Percentiles rank a stretch among this genome's conserved stretches.
phyloP scores from a whole-genome alignment of 2,113 vertebrate genomes.

The Meles meles region DNA sequence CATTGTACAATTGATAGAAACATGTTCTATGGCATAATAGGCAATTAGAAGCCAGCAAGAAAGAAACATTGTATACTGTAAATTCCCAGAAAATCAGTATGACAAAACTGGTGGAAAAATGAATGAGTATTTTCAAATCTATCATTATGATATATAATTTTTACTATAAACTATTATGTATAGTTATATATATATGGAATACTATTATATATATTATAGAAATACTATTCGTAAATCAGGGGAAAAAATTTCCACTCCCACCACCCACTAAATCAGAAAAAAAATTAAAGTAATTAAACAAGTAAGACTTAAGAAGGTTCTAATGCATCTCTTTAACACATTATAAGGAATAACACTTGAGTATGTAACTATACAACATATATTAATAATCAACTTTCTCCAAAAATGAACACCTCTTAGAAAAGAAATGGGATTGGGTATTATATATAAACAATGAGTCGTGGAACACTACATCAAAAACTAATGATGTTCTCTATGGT shows the following conservation, averaged over 20 bases:
- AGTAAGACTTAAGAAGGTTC: background rate
- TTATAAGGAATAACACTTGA: background rate
- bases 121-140: background rate
- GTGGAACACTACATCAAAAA: too few species aligned
- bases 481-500: too few species aligned
- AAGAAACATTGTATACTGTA: background rate
- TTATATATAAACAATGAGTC: too few species aligned
- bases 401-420: background rate
- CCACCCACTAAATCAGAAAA: background rate
- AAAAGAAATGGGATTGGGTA: background rate
- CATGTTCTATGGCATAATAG: background rate
- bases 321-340: background rate
- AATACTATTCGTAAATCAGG: background rate
- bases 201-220: too few species aligned
- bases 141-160: background rate
- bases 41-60: background rate
- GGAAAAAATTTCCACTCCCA: background rate
- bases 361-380: background rate
- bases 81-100: background rate
- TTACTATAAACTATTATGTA: background rate
- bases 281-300: background rate
- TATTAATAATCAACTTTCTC: background rate
- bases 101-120: background rate
- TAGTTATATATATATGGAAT: too few species aligned
- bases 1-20: background rate